phyloP scores from a whole-genome alignment of 2,888 invertebrate species.

The Mythimna loreyi region DNA sequence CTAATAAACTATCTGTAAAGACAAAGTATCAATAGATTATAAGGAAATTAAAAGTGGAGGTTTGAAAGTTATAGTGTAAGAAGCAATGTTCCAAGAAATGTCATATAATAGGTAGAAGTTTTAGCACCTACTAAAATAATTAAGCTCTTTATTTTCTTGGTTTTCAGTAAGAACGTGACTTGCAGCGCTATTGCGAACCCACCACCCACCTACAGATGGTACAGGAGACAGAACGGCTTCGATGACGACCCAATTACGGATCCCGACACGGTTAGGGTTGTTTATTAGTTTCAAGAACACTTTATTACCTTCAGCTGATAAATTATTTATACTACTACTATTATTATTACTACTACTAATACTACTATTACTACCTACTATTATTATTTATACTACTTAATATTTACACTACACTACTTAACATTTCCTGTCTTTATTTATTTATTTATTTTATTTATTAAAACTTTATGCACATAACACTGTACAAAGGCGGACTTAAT shows the following conservation, averaged over 20 bases:
- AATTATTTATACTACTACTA: background rate
- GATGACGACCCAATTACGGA: slow-evolving; percentile 74
- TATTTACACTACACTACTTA: too few species aligned
- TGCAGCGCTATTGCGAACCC: slow-evolving; percentile 84
- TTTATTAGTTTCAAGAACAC: background rate
- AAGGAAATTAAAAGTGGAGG: too few species aligned
- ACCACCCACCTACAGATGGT: slow-evolving; percentile 81
- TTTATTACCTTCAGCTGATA: background rate
- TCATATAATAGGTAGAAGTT: background rate
- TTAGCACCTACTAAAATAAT: background rate
- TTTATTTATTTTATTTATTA: too few species aligned
- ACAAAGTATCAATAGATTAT: too few species aligned
- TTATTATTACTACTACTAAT: background rate
- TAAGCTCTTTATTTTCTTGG: background rate
- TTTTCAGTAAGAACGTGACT: slow-evolving; percentile 84
- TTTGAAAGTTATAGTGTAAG: too few species aligned
- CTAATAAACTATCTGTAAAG: too few species aligned
- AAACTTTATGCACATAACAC: too few species aligned
- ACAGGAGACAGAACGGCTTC: slow-evolving; percentile 68
- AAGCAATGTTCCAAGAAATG: background rate
- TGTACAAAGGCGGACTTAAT: too few species aligned
- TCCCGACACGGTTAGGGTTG: slow-evolving; percentile 76
- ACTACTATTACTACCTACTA: too few species aligned
- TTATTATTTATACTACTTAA: background rate
- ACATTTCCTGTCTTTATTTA: background rate